Conservation (phyloP, 2,888 invertebrate species). For the Gymnoscelis rufifasciata region DNA sequence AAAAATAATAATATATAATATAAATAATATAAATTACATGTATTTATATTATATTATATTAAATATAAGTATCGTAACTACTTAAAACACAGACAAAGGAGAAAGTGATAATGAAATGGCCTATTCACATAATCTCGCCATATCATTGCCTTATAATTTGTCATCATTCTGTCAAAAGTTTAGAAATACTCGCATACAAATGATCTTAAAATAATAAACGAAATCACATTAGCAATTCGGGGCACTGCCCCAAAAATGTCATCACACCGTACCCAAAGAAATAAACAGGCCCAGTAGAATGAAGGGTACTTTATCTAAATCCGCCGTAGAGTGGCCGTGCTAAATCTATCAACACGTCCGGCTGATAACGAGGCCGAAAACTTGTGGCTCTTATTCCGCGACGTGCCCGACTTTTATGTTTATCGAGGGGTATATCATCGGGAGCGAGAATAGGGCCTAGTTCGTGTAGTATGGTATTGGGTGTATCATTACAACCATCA, state of each 20-base stretch:
- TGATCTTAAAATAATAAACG: too few species aligned
- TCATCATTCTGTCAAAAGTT: too few species aligned
- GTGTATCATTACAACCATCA: not conserved
- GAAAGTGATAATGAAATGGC: too few species aligned
- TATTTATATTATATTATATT: too few species aligned
- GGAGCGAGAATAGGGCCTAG: slow-evolving; percentile 1
- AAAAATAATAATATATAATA: too few species aligned
- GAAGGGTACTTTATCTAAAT: slow-evolving; percentile 6
- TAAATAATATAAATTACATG: too few species aligned
- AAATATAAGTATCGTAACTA: too few species aligned
- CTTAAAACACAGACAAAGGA: too few species aligned
- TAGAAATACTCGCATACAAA: too few species aligned
- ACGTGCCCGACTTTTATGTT: slow-evolving; percentile 32
- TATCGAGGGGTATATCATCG: slow-evolving; percentile 29
- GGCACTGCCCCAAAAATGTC: not conserved
- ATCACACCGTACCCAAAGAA: not conserved
- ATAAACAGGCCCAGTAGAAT: not conserved
- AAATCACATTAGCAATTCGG: too few species aligned
- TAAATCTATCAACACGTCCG: slow-evolving; percentile 33
- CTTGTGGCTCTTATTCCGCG: slow-evolving; percentile 32
- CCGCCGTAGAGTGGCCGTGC: slow-evolving; percentile 8
- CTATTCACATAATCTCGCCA: too few species aligned
- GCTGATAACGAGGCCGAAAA: slow-evolving; percentile 34
- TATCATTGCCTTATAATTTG: too few species aligned
- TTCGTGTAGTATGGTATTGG: not conserved